Base-by-base conservation (phyloP, 2,797 vertebrate species). In the Echeneis naucrates region DNA sequence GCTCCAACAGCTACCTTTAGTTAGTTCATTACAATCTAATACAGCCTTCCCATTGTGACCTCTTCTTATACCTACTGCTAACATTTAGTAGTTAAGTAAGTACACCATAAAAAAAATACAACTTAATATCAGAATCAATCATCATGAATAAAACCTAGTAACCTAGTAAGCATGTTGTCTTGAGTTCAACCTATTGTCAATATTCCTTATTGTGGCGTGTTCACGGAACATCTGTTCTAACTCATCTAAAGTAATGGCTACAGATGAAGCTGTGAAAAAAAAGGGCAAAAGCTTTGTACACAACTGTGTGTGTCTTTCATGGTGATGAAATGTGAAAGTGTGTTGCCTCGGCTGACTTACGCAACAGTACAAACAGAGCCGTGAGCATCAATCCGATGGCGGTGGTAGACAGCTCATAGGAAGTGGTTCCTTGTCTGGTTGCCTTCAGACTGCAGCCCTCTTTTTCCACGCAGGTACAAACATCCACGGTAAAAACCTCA, bases 401-500 rank as follows among this genome's bases (percentile, higher is more conserved):
- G 2, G 89, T 26, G 23, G 55, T 32, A 42, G 88, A 76, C 0
- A 95, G 51, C 9, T 75, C 38, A 1, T 85, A 9, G 1, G 77
- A 58, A 3, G n/a, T 26, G 0, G 1, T 17, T 9, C 1, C 10
- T 3, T 0, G 0, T 42, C 0, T 63, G 2, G 6, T 42, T 26
- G 16, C 0, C n/a, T 0, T 62, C 0, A 0, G 0, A 0, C 5
- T 6, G 40, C 93, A 94, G 17, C 27, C 35, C 1, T 52, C 26
- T 1, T 8, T 71, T 35, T 79, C 64, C 37, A 5, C 61, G 78
- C 94, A 95, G 13, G 71, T 89, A 51, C 95, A 95, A 56, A 95
- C 92, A 0, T 91, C 69, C 67, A 95, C 21, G 6, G 37, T 79
- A 38, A 94, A 86, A 10, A 77, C 56, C 53, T 94, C 86, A 0